phyloP scores from a whole-genome alignment of 2,888 invertebrate species.

The Prosopocoilus inquinatus region DNA sequence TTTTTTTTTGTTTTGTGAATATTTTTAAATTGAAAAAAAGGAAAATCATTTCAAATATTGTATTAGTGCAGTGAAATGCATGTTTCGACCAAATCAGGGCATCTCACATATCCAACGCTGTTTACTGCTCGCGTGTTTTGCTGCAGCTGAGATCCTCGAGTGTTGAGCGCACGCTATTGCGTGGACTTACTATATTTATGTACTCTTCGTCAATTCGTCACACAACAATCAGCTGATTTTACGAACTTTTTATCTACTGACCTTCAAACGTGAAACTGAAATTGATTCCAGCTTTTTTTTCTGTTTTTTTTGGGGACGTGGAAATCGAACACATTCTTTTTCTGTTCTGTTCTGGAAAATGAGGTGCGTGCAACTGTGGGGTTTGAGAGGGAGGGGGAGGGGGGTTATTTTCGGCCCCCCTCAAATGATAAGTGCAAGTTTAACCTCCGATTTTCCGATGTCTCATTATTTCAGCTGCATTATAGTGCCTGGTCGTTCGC shows the following conservation, averaged over 20 bases:
- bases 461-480: slow-evolving; percentile 17
- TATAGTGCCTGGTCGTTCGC: slow-evolving; percentile 29
- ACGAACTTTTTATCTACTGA: slow-evolving; percentile 16
- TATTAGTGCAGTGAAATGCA: slow-evolving; percentile 8
- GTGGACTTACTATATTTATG: slow-evolving; percentile 46
- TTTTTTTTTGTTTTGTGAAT: too few species aligned
- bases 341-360: too few species aligned
- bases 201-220: slow-evolving; percentile 41
- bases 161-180: slow-evolving; percentile 44
- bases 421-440: not conserved
- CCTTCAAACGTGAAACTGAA: not conserved
- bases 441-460: slow-evolving; percentile 11
- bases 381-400: not conserved
- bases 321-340: too few species aligned
- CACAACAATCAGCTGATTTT: slow-evolving; percentile 41
- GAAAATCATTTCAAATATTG: too few species aligned
- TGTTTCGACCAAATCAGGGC: slow-evolving; percentile 21
- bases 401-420: not conserved
- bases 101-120: slow-evolving; percentile 10
- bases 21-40: too few species aligned
- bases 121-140: slow-evolving; percentile 34
- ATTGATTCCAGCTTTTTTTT: too few species aligned
- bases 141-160: slow-evolving; percentile 35
- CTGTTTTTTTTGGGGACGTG: too few species aligned
- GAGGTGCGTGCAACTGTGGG: too few species aligned